phyloP scores from a whole-genome alignment of 2,797 vertebrate species.

The Choloepus didactylus region DNA sequence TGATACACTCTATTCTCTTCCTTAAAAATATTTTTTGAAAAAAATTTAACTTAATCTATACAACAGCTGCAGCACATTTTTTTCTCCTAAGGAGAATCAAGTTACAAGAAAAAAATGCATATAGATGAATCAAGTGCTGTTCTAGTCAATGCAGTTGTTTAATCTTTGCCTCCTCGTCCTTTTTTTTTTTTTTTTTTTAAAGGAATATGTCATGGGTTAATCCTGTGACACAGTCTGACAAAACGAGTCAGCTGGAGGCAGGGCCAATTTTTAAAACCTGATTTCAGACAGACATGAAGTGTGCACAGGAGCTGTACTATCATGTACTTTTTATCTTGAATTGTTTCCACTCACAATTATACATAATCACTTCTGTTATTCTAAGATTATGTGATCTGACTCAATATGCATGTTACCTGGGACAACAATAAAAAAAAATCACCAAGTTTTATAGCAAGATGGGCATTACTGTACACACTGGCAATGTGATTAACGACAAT shows the following conservation, averaged over 20 bases:
- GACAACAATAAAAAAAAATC: slow-evolving; percentile 44
- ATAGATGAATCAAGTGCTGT: slow-evolving; percentile 82
- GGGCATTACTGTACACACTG: not conserved
- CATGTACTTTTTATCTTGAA: slow-evolving; percentile 85
- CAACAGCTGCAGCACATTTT: slow-evolving; percentile 87
- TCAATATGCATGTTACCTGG: slow-evolving; percentile 31
- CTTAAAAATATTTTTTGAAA: slow-evolving; percentile 57
- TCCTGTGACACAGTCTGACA: slow-evolving; percentile 88
- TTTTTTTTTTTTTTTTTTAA: slow-evolving; percentile 74
- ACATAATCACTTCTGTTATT: slow-evolving; percentile 84
- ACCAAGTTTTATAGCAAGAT: slow-evolving; percentile 2
- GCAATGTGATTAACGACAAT: slow-evolving; percentile 57
- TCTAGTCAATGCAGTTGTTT: slow-evolving; percentile 87
- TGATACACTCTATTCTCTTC: slow-evolving; percentile 55
- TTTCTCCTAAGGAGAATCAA: slow-evolving; percentile 85
- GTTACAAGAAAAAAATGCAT: slow-evolving; percentile 87
- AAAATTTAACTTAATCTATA: slow-evolving; percentile 82
- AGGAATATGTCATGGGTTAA: slow-evolving; percentile 89
- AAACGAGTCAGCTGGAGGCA: slow-evolving; percentile 90
- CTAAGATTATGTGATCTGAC: slow-evolving; percentile 84
- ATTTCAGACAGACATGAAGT: slow-evolving; percentile 88
- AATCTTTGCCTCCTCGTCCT: slow-evolving; percentile 75
- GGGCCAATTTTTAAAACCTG: slow-evolving; percentile 88
- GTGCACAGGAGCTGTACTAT: slow-evolving; percentile 87
- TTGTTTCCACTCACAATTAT: slow-evolving; percentile 86